phyloP scores from a whole-genome alignment of 2,797 vertebrate genomes.

The Eulemur coronatus region DNA sequence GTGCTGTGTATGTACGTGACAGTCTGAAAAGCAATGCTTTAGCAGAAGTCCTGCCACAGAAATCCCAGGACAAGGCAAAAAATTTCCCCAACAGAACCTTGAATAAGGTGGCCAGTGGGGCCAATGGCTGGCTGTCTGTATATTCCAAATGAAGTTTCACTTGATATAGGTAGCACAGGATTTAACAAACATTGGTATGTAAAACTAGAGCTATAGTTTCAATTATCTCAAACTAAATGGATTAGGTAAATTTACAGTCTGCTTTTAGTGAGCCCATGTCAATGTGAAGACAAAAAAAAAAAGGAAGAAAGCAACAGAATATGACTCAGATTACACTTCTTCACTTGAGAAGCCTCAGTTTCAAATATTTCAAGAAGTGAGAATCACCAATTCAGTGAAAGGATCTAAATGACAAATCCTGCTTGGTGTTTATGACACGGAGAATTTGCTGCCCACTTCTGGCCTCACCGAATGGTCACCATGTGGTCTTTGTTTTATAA shows the following conservation, averaged over 20 bases:
- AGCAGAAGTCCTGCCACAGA: background rate
- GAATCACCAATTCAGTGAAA: background rate
- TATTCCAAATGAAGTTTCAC: background rate
- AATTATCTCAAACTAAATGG: background rate
- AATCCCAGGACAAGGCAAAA: background rate
- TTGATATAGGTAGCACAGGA: background rate
- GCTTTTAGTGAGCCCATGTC: background rate
- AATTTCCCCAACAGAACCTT: background rate
- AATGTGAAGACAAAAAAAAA: background rate
- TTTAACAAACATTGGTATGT: background rate
- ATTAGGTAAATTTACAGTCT: background rate
- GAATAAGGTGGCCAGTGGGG: background rate
- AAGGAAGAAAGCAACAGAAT: background rate
- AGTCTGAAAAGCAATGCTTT: background rate
- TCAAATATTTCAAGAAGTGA: background rate
- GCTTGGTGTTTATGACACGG: too few species aligned
- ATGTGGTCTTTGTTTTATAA: background rate
- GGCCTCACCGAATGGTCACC: background rate
- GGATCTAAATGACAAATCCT: background rate
- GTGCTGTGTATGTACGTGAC: background rate
- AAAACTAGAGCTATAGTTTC: background rate
- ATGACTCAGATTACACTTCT: background rate
- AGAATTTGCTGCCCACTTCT: background rate
- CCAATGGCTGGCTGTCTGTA: background rate
- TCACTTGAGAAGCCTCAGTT: background rate